phyloP scores from a whole-genome alignment of 2,888 invertebrate genomes.

The Drosophila kuntzei region DNA sequence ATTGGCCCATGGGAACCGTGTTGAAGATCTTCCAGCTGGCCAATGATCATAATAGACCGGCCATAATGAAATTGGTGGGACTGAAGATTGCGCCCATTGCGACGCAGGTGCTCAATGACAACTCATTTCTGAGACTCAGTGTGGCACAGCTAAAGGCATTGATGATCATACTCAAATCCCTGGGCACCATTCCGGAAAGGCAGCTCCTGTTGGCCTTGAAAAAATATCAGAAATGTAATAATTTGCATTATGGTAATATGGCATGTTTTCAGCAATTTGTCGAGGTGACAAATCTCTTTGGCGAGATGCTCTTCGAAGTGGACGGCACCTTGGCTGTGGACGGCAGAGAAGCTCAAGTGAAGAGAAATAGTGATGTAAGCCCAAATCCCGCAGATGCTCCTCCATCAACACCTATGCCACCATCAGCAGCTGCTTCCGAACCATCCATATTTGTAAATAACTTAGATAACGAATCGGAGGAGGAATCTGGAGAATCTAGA shows the following conservation, averaged over 20 bases:
- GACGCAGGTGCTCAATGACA: constrained; percentile 39
- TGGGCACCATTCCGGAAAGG: constrained; percentile 19
- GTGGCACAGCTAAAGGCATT: constrained; percentile 50
- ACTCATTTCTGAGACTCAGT: constrained; percentile 47
- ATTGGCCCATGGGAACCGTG: constrained; percentile 55
- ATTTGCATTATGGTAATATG: constrained; percentile 55
- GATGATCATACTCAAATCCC: constrained; percentile 44
- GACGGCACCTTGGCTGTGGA: constrained; percentile 50
- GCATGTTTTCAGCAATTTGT: constrained; percentile 51
- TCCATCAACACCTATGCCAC: neutral
- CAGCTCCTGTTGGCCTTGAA: constrained; percentile 45
- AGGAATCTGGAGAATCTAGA: neutral
- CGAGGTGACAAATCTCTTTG: constrained; percentile 50
- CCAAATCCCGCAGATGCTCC: neutral
- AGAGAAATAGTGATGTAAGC: too few relatives aligned
- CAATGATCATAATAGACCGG: constrained; percentile 42
- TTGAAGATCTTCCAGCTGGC: constrained; percentile 63
- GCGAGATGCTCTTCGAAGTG: constrained; percentile 38
- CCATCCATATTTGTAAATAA: neutral
- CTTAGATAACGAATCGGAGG: neutral
- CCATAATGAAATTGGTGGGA: constrained; percentile 46
- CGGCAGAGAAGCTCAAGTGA: neutral
- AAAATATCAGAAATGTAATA: constrained; percentile 56
- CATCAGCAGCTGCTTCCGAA: neutral
- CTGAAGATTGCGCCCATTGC: constrained; percentile 58